Percentiles rank a stretch among this genome's conserved stretches.
phyloP scores from a whole-genome alignment of 2,113 vertebrate genomes.

The Spheniscus mendiculus region DNA sequence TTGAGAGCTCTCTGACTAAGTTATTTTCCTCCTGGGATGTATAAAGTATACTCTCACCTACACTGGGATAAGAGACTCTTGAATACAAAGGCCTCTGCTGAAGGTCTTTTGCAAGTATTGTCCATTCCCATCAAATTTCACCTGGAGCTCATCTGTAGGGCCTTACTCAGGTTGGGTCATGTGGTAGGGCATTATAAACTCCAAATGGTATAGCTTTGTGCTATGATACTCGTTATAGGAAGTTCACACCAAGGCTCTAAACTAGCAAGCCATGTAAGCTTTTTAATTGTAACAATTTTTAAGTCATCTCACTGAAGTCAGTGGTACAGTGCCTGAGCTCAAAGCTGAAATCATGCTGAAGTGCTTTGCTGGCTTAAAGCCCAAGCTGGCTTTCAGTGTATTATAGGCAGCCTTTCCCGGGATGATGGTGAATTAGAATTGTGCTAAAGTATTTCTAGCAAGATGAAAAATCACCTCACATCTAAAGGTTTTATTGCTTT shows the following conservation, averaged over 20 bases:
- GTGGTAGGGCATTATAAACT: neutral
- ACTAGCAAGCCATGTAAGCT: neutral
- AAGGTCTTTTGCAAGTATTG: slow-evolving; percentile 2
- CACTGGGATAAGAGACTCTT: slow-evolving; percentile 10
- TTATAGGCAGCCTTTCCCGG: slow-evolving; percentile 28
- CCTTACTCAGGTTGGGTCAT: neutral
- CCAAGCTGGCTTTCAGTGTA: slow-evolving; percentile 25
- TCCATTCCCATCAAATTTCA: slow-evolving; percentile 6
- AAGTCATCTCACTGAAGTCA: neutral
- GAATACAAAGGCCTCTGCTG: slow-evolving; percentile 30
- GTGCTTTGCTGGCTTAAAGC: slow-evolving; percentile 58
- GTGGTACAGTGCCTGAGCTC: neutral
- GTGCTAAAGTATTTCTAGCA: slow-evolving; percentile 39
- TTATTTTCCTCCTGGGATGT: slow-evolving; percentile 61
- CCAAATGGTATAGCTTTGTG: neutral
- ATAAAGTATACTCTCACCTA: slow-evolving; percentile 59
- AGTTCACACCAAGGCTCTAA: neutral
- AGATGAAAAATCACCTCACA: slow-evolving; percentile 50
- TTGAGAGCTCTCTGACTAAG: slow-evolving; percentile 36
- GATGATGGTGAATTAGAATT: slow-evolving; percentile 46
- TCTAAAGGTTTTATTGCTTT: slow-evolving; percentile 55
- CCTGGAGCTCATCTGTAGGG: slow-evolving; percentile 27
- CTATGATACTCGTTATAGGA: neutral
- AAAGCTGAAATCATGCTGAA: slow-evolving; percentile 44
- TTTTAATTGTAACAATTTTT: slow-evolving; percentile 20